phyloP scores from a whole-genome alignment of 35 echinoderm and acorn worm species.

The Lytechinus variegatus region DNA sequence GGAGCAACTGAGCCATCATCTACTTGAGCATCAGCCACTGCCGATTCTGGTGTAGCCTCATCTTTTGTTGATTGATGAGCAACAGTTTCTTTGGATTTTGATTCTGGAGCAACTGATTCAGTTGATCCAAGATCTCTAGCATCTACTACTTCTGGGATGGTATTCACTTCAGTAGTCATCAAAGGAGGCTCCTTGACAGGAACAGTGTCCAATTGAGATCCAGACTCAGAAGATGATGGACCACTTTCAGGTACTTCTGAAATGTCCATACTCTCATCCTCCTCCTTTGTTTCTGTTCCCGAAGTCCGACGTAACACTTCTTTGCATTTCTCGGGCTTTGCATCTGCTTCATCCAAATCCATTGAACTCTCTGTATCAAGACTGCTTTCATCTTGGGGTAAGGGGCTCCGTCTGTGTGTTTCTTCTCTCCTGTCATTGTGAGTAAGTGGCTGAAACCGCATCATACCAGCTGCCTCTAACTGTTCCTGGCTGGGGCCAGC shows the following conservation, averaged over 20 bases:
- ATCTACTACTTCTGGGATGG: neutral
- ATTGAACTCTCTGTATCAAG: neutral
- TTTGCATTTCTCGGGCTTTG: neutral
- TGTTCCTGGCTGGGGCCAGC: constrained; percentile 34
- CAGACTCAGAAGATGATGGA: neutral
- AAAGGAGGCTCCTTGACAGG: neutral
- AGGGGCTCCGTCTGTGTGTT: neutral
- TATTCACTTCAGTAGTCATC: neutral
- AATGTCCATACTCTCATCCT: neutral
- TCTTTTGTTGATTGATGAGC: too few species aligned
- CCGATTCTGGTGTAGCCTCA: too few species aligned
- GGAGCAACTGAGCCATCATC: too few species aligned
- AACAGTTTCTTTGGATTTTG: too few species aligned
- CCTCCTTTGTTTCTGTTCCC: neutral
- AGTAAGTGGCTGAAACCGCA: constrained; percentile 34
- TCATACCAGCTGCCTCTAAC: constrained; percentile 32
- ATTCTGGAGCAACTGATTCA: too few species aligned
- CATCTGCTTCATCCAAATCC: neutral
- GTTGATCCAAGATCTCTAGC: too few species aligned
- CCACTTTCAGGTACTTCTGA: neutral
- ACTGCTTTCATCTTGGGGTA: neutral
- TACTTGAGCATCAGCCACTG: too few species aligned
- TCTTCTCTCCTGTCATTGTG: constrained; percentile 7
- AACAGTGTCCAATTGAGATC: neutral
- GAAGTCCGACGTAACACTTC: neutral